Base-by-base conservation (phyloP, 2,888 invertebrate species). In the Drosophila ezoana region DNA sequence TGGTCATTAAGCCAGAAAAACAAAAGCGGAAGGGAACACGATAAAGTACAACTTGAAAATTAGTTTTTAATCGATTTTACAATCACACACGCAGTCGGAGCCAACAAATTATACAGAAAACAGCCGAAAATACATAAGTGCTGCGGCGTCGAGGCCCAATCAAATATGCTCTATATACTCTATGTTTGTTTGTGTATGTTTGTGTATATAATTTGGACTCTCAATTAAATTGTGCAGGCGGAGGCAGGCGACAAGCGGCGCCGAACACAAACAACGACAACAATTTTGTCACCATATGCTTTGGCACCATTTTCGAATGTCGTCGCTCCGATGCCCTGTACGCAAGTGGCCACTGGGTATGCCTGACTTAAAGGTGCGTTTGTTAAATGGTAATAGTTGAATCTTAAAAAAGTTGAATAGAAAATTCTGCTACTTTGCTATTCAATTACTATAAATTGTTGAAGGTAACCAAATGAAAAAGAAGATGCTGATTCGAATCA, bases 31-130 rank as follows among this genome's bases (percentile, higher is more conserved):
- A 13, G 10, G 1, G 10, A 20, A 58, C 11, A 40, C 38, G 13
- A 23, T 18, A 20, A 41, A 10, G 11, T 11, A 67, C 59, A 63
- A 71, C 57, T 85, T 76, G 78, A 78, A 87, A 87, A 89, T 88
- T 76, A 77, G 77, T 84, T 90, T 88, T 81, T 90, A 90, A 90
- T 90, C 90, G 90, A 90, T 90, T 90, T 90, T 79, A 88, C 81
- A 89, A 77, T 82, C 79, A 84, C 79, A 87, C 79, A 77, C 81
- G 66, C 79, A 64, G 49, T 23, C 35, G 52, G 35, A 57, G 49
- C 63, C 32, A 28, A 61, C 77, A 70, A 79, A 79, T 79, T 71
- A 76, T 44, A 73, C 54, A 47, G 45, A 28, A 63, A 54, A 72
- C 66, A 69, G 52, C 68, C 44, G 45, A 45, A 48, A 52, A 56